Conservation (phyloP, 2,113 vertebrate species). For the Zapus hudsonius region DNA sequence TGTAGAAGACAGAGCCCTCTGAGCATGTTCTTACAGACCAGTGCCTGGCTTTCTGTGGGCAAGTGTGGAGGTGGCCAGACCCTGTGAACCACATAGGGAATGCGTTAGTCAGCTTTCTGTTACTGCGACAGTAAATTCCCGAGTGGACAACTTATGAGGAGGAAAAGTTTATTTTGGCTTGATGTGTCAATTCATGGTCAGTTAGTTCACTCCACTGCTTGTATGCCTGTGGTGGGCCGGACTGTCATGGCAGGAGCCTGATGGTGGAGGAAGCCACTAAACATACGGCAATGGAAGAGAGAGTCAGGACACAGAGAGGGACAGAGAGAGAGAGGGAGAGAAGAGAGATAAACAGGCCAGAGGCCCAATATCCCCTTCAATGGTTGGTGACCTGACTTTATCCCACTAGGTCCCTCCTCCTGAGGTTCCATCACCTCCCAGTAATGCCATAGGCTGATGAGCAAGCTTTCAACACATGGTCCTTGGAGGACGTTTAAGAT, state of each 20-base stretch:
- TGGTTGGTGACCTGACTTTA: neutral
- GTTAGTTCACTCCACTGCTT: neutral
- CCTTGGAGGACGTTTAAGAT: neutral
- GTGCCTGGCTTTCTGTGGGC: neutral
- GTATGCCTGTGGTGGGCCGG: neutral
- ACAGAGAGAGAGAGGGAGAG: too few relatives aligned
- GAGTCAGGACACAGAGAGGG: too few relatives aligned
- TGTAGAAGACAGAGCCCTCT: neutral
- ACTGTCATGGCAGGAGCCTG: rapidly evolving
- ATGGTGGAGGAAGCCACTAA: neutral
- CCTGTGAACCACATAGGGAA: too few relatives aligned
- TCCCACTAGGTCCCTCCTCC: neutral
- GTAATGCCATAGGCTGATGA: too few relatives aligned
- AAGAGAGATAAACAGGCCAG: neutral
- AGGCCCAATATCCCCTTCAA: neutral
- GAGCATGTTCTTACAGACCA: neutral
- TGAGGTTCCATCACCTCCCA: too few relatives aligned
- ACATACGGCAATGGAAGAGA: neutral
- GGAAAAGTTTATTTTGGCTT: neutral
- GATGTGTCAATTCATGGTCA: too few relatives aligned
- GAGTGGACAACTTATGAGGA: neutral
- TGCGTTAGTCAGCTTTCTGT: neutral
- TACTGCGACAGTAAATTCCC: neutral
- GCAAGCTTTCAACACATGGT: too few relatives aligned
- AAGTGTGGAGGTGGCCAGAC: neutral